Conservation (phyloP, 2,113 vertebrate species). For the Daphoenositta chrysoptera region DNA sequence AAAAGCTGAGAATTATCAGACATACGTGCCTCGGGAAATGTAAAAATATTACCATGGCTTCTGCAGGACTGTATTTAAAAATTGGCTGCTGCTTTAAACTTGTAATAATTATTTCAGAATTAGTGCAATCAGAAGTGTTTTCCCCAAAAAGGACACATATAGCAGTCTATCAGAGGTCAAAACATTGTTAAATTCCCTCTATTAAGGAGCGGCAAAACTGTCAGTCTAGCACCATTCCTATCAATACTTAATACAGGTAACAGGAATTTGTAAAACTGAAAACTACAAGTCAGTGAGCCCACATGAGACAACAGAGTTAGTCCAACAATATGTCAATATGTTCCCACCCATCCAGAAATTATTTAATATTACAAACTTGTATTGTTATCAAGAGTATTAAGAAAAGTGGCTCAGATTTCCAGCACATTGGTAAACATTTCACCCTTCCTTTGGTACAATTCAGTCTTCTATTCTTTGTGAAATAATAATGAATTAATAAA, state of each 20-base stretch:
- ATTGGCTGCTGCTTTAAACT: neutral
- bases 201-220: neutral
- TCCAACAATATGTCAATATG: conserved; percentile 2
- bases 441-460: conserved; percentile 58
- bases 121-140: neutral
- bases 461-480: conserved; percentile 38
- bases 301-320: neutral
- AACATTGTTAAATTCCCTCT: neutral
- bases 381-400: conserved; percentile 17
- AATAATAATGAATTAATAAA: conserved; percentile 54
- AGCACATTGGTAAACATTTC: conserved; percentile 39
- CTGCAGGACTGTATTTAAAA: neutral
- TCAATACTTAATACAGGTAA: neutral
- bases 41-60: neutral
- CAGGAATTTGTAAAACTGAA: neutral
- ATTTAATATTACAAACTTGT: conserved; percentile 28
- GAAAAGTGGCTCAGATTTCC: conserved; percentile 13
- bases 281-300: neutral
- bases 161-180: neutral
- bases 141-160: neutral
- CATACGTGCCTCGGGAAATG: neutral
- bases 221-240: neutral
- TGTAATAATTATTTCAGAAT: neutral
- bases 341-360: conserved; percentile 25
- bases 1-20: neutral